Percentiles rank a stretch among this genome's conserved stretches.
Conservation (phyloP, 2,113 vertebrate genomes). For the Seriola dumerili region DNA sequence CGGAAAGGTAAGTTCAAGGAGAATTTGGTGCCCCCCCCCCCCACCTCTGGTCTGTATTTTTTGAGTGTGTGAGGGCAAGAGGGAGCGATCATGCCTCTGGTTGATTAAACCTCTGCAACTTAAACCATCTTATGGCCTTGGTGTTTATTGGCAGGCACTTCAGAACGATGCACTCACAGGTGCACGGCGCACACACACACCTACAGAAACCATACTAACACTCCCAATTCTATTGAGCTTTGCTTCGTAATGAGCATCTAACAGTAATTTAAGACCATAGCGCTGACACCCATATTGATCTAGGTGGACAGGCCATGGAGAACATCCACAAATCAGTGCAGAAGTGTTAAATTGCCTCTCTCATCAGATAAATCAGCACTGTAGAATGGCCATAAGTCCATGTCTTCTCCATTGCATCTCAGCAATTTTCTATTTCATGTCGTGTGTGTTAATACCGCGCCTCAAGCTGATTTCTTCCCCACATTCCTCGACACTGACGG, state of each 20-base stretch:
- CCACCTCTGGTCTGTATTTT: neutral
- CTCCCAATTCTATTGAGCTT: constrained; percentile 58
- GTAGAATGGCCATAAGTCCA: constrained; percentile 22
- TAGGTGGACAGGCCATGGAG: constrained; percentile 75
- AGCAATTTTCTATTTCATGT: constrained; percentile 31
- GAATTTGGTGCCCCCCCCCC: constrained; percentile 20
- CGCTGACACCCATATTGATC: constrained; percentile 77
- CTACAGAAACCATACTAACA: constrained; percentile 29
- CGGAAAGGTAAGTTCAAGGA: constrained; percentile 55
- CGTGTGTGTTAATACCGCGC: constrained; percentile 37
- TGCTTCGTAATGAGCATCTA: constrained; percentile 74
- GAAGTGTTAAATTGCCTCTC: constrained; percentile 71
- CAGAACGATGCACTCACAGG: constrained; percentile 59
- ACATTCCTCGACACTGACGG: constrained; percentile 1
- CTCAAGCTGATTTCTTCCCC: constrained; percentile 41
- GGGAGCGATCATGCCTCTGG: constrained; percentile 41
- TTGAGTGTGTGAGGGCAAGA: constrained; percentile 28
- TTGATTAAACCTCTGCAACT: constrained; percentile 71
- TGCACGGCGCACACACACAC: constrained; percentile 28
- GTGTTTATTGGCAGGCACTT: constrained; percentile 72
- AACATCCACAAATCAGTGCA: constrained; percentile 77
- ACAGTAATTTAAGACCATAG: constrained; percentile 78
- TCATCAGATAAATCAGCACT: constrained; percentile 67
- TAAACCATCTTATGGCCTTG: constrained; percentile 68
- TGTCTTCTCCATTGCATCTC: constrained; percentile 16